A percentile compares a stretch with the other conserved stretches of the same genome.
phyloP scores from a whole-genome alignment of 2,113 vertebrate species.

The Cheilinus undulatus region DNA sequence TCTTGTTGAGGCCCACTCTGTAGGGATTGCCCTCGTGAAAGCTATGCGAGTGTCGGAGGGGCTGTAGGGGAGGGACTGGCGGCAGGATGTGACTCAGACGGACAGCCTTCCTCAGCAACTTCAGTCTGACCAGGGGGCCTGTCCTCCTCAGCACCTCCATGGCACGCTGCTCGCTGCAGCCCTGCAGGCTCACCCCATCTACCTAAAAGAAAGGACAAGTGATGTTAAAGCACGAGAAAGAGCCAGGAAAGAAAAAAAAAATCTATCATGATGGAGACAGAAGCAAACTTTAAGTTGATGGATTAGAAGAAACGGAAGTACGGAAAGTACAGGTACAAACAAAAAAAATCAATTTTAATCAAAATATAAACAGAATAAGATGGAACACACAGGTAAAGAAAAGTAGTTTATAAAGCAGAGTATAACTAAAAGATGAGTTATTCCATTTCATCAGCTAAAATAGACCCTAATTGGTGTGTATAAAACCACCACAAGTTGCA shows the following conservation, averaged over 20 bases:
- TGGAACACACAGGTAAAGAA: slow-evolving; percentile 11
- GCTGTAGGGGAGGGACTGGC: slow-evolving; percentile 66
- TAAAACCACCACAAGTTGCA: slow-evolving; percentile 17
- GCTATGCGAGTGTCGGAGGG: slow-evolving; percentile 76
- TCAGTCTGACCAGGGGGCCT: slow-evolving; percentile 87
- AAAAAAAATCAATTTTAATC: slow-evolving; percentile 44
- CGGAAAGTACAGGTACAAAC: neutral
- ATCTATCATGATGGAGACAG: neutral
- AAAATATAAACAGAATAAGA: slow-evolving; percentile 14
- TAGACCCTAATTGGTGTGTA: slow-evolving; percentile 28
- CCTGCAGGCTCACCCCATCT: slow-evolving; percentile 92
- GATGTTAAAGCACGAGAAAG: neutral
- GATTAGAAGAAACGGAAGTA: neutral
- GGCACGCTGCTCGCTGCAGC: slow-evolving; percentile 92
- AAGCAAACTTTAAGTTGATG: neutral
- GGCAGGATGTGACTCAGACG: slow-evolving; percentile 62
- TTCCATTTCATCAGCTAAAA: slow-evolving; percentile 61
- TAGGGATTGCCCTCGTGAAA: slow-evolving; percentile 67
- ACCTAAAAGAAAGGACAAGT: slow-evolving; percentile 81
- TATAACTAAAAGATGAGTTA: slow-evolving; percentile 13
- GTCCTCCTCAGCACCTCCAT: slow-evolving; percentile 91
- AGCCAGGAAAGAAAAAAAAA: neutral
- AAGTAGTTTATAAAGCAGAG: neutral
- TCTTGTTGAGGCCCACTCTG: slow-evolving; percentile 67
- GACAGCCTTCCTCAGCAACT: slow-evolving; percentile 82